A percentile compares a stretch with the other conserved stretches of the same genome.
Conservation (phyloP, 2,888 invertebrate genomes). For the Zonitis immaculata region DNA sequence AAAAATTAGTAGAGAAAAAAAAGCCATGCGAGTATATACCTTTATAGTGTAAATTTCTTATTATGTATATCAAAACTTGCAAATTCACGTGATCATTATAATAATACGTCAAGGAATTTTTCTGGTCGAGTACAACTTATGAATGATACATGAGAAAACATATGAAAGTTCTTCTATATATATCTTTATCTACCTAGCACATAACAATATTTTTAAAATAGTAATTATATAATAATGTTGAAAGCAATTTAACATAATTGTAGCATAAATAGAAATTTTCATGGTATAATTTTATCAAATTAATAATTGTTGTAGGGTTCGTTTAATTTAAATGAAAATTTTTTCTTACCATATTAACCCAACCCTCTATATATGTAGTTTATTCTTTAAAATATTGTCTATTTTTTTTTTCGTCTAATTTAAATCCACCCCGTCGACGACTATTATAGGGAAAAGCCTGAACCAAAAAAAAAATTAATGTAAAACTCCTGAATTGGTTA, state of each 20-base stretch:
- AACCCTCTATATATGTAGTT: neutral
- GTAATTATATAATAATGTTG: neutral
- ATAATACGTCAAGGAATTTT: neutral
- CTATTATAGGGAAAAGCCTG: neutral
- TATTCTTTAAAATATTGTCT: neutral
- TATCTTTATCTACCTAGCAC: neutral
- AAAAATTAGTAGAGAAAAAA: neutral
- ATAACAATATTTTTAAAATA: neutral
- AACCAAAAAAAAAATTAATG: neutral
- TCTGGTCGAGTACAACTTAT: neutral
- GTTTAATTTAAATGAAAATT: neutral
- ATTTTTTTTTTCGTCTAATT: neutral
- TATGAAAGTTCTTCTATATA: neutral
- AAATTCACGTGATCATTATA: neutral
- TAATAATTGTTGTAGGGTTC: neutral
- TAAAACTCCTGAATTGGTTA: constrained; percentile 27
- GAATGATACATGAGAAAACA: constrained; percentile 1
- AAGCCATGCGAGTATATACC: too few species aligned
- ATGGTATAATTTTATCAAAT: neutral
- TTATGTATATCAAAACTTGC: neutral
- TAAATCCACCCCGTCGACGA: neutral
- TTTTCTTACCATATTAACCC: neutral
- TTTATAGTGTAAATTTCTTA: neutral
- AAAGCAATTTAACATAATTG: constrained; percentile 4
- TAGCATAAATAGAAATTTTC: neutral